Base-by-base conservation (phyloP, 2,113 vertebrate genomes). In the Sceloporus undulatus region DNA sequence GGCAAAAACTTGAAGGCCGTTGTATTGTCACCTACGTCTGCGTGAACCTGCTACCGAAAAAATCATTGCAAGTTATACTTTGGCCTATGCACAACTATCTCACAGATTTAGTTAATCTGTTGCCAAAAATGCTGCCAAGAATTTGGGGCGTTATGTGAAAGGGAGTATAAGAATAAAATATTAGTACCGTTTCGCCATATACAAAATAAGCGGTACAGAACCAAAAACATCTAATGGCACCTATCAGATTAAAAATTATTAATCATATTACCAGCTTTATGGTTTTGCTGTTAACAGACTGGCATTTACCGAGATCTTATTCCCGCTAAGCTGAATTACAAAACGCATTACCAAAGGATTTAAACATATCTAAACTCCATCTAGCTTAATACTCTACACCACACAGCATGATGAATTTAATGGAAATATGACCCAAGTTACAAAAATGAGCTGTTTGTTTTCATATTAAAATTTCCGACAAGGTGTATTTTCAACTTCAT, bases 391-490 rank as follows among this genome's bases (percentile, higher is more conserved):
- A 92, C 87, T 91, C 75, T 90, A 88, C 75, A 94, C 90, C 89
- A 91, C 92, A 66, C 38, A 91, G 56, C 84, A 77, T 83, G 88
- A n/a, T n/a, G n/a, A n/a, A 94, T 90, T 85, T 94, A 95, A 94
- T 92, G 92, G 93, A 87, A 84, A 92, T 87, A 93, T 92, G 94
- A 95, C 95, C 95, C 85, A n/a, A 96, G 87, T 95, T 95, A 92
- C n/a, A 91, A 80, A 52, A 94, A 94, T 18, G 48, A 13, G 42
- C 73, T 34, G 10, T 48, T n/a, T n/a, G n/a, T 82, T 93, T 91
- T 38, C 2, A 85, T 93, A 52, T n/a, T 16, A 70, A 84, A 91
- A 93, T 93, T 79, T 90, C n/a, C 89, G 93, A 48, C 87, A 88
- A 3, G 34, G 88, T 92, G 52, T 89, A 88, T 92, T 92, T 95